These are phyloP conservation scores for Argyra leucocephala DNA, from an alignment of 2,888 invertebrate genomes.

Conservation along the genomic window DNA sequence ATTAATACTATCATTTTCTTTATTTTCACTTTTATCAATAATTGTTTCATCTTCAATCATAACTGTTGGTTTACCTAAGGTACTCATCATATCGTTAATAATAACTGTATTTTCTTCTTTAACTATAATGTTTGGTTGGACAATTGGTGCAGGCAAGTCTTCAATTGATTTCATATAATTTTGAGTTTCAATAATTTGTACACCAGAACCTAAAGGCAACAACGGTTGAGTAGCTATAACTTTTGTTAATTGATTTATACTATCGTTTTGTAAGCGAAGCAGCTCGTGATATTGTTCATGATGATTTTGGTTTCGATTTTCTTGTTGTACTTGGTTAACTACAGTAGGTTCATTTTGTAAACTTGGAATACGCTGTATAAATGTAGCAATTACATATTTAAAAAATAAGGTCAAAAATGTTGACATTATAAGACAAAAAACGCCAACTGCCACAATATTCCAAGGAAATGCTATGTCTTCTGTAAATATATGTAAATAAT, in stretches of 20 bases:
- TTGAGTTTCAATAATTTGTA: background rate
- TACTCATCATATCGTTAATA: too few species aligned
- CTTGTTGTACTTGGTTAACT: background rate
- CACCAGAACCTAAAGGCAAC: background rate
- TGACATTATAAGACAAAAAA: conserved; percentile 28
- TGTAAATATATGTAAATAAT: conserved; percentile 19
- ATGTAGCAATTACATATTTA: conserved; percentile 30
- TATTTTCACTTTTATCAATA: background rate
- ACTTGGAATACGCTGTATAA: conserved; percentile 15
- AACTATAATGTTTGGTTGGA: background rate
- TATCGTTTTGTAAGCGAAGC: background rate
- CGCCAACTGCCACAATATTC: conserved; percentile 28
- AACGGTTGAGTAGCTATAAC: background rate
- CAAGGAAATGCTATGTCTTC: conserved; percentile 31
- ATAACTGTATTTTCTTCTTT: too few species aligned
- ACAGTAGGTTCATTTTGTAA: background rate
- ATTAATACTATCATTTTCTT: background rate
- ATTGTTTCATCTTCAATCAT: background rate
- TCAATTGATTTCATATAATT: background rate
- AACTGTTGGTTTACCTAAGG: too few species aligned
- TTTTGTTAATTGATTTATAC: background rate
- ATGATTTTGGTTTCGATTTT: conserved; percentile 3
- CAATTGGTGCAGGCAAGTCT: background rate
- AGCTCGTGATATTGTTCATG: background rate
- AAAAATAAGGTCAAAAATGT: conserved; percentile 31